Base-by-base conservation (phyloP, 2,113 vertebrate species). In the Rhinopithecus roxellana region DNA sequence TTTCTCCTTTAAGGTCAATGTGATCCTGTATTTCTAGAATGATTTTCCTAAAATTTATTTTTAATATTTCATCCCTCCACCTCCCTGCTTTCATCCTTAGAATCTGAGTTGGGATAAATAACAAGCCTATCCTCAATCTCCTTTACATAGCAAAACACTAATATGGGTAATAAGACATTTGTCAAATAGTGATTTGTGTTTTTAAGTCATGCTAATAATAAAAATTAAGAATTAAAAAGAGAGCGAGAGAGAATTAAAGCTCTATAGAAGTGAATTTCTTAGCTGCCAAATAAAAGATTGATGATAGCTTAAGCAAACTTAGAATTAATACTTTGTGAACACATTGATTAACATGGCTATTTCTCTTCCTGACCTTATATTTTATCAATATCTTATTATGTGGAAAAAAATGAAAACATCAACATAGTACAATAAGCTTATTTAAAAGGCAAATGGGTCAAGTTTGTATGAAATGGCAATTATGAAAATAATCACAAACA, bases 401-500 rank as follows among this genome's bases (percentile, higher is more conserved):
- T 78, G 8, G n/a, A 88, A 38, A 96, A 96, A 96, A 95, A 93
- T 81, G 16, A 70, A 92, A 72, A 78, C 22, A 96, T 90, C 89
- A 90, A 43, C 38, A 40, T 85, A 74, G 67, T 91, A 84, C 18
- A 85, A 13, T 81, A 93, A 75, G 9, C 45, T 81, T 90, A 94
- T 94, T 93, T 95, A 93, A 97, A 93, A 97, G 79, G 35, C 48
- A 97, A 94, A 83, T 97, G 23, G 67, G 23, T 90, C 45, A 94
- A 23, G 16, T 64, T 89, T 95, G 12, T 89, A 86, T 94, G 48
- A 96, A 94, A 88, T 52, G 93, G 14, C 80, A 93, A 75, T 95
- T 93, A 94, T 89, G 52, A 92, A 96, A 97, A 91, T 82, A 67
- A 95, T 94, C 59, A 85, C 13, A 87, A 97, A 52, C 45, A 93